Evolutionary conservation across 2,797 vertebrate species (phyloP), one percentile per base, ranked within the genome.

Genomic region (Sphenodon punctatus): DNA sequence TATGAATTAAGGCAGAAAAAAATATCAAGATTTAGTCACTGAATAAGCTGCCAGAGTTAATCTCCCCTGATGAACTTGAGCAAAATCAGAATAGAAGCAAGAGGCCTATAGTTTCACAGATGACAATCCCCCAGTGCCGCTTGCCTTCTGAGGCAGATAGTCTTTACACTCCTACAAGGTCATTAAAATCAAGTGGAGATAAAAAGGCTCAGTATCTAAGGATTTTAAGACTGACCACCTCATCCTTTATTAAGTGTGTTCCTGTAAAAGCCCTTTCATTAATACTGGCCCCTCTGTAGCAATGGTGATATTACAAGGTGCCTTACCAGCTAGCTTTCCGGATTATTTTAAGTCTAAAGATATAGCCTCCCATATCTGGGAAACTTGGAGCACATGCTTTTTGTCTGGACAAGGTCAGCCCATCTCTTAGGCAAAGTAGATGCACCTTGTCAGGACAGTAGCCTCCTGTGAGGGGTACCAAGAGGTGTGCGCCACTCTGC

Each of bases 11-110:
- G 92, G 92, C 91, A 94, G 92, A 93, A 93, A 95, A n/a, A 79
- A 96, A 95, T 96, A 96, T 96, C 93, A 93, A 95, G 94, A 96
- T 96, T 94, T 96, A 95, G 94, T 95, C 94, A 93, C 93, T 93
- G 94, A 95, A 95, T 91, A 93, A 95, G 88, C 94, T 97, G 96
- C 95, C 96, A 96, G 91, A 92, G 88, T 95, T 95, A 95, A 97
- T 96, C 90, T 96, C 94, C 93, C 80, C 82, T 95, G 94, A 95
- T 91, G 94, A 95, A 94, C 88, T 95, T 97, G 95, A 96, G 94
- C 84, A 93, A 95, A 94, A 93, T 96, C 96, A 97, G 96, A 91
- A 95, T 89, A 93, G 82, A 92, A 91, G 84, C 30, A 84, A 91
- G 80, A 90, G 89, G 64, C 73, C 75, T 88, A 75, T 42, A 86